These are phyloP conservation scores for Cyrtodaria siliqua DNA, from an alignment of 2,888 invertebrate species.

Conservation along the genomic window DNA sequence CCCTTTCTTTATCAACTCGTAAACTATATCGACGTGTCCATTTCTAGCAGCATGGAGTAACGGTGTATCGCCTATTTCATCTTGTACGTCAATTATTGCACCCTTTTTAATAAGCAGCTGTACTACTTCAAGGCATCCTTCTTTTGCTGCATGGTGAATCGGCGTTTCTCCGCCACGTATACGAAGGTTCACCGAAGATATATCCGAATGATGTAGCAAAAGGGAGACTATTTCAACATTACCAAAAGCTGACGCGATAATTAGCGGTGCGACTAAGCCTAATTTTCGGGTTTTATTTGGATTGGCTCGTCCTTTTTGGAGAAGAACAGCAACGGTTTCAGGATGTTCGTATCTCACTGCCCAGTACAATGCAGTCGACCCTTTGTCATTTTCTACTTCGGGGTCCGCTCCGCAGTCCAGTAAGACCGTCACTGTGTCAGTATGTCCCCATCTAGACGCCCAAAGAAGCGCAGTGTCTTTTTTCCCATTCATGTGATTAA, in stretches of 20 bases:
- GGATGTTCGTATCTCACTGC: constrained; percentile 80
- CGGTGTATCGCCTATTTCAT: constrained; percentile 80
- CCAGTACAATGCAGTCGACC: constrained; percentile 84
- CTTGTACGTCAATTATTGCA: constrained; percentile 79
- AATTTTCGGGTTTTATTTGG: constrained; percentile 78
- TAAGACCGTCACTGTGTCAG: constrained; percentile 60
- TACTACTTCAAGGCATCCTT: constrained; percentile 80
- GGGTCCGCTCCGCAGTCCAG: constrained; percentile 69
- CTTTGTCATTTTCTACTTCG: constrained; percentile 80
- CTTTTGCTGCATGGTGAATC: constrained; percentile 84
- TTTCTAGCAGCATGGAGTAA: constrained; percentile 79
- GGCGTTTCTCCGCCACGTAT: constrained; percentile 80
- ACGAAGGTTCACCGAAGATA: constrained; percentile 61
- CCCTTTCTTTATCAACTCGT: constrained; percentile 69
- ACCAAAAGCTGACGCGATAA: constrained; percentile 81
- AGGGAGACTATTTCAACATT: constrained; percentile 65
- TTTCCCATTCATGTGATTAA: constrained; percentile 76
- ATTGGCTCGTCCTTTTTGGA: constrained; percentile 74
- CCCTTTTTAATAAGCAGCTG: constrained; percentile 74
- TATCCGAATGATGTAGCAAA: constrained; percentile 68
- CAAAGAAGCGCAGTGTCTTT: constrained; percentile 82
- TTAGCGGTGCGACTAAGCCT: constrained; percentile 81
- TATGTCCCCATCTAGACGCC: constrained; percentile 81
- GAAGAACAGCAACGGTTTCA: constrained; percentile 73
- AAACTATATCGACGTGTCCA: constrained; percentile 69